These are phyloP conservation scores for Bombus confusus DNA, from an alignment of 1,140 invertebrate species.

Conservation along the genomic window DNA sequence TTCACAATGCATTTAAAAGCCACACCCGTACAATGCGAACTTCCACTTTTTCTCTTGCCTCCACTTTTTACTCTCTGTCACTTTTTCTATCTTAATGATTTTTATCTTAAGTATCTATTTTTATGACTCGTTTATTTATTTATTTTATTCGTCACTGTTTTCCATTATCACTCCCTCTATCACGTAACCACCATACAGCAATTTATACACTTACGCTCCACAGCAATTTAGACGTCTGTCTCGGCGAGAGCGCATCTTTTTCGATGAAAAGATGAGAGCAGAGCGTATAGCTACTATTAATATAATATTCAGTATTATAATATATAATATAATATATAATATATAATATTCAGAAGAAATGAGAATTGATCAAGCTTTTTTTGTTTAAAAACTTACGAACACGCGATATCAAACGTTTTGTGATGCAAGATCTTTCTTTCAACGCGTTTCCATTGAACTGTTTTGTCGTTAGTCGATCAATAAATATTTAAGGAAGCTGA, in stretches of 20 bases:
- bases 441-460: not conserved
- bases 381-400: not conserved
- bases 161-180: slow-evolving; percentile 27
- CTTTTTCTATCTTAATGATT: slow-evolving; percentile 38
- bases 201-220: slow-evolving; percentile 34
- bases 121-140: slow-evolving; percentile 5
- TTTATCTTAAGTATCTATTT: slow-evolving; percentile 24
- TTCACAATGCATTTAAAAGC: slow-evolving; percentile 59
- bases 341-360: not conserved
- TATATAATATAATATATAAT: not conserved
- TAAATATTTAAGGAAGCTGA: not conserved
- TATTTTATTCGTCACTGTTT: slow-evolving; percentile 28
- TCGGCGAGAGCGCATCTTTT: not conserved
- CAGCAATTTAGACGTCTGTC: not conserved
- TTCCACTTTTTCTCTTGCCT: slow-evolving; percentile 37
- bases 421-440: slow-evolving; percentile 49
- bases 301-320: not conserved
- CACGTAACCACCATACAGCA: slow-evolving; percentile 19
- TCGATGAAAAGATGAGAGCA: not conserved
- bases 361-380: not conserved
- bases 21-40: slow-evolving; percentile 46
- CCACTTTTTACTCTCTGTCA: slow-evolving; percentile 17
- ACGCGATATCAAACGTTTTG: slow-evolving; percentile 9
- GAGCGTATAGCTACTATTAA: slow-evolving; percentile 12
- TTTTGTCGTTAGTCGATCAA: not conserved